These are phyloP conservation scores for Stichodactyla helianthus DNA, from an alignment of 64 coral and sea anemone genomes.

Conservation along the genomic window DNA sequence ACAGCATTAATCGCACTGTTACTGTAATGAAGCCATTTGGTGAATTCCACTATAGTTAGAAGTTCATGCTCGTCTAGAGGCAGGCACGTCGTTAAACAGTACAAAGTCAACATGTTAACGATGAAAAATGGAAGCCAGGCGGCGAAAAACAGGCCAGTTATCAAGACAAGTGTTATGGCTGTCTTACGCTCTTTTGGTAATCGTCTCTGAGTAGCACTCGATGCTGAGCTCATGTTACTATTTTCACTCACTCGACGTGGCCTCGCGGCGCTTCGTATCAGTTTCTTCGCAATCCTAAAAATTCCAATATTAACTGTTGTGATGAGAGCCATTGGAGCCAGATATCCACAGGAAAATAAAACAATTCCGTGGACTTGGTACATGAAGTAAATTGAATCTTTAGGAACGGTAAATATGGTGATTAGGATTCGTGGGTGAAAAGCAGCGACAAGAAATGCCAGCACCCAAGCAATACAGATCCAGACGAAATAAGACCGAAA, in stretches of 20 bases:
- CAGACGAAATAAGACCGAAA: conserved; percentile 37
- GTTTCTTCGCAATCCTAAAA: conserved; percentile 47
- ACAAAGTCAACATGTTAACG: conserved; percentile 52
- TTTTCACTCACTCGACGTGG: not conserved
- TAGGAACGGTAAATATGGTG: not conserved
- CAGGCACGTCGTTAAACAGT: conserved; percentile 32
- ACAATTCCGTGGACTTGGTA: conserved; percentile 25
- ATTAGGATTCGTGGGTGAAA: conserved; percentile 10
- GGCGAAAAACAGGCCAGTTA: conserved; percentile 67
- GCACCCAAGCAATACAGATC: conserved; percentile 44
- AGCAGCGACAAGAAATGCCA: conserved; percentile 30
- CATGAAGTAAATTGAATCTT: conserved; percentile 12
- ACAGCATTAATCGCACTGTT: conserved; percentile 77
- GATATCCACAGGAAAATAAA: conserved; percentile 56
- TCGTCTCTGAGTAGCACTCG: not conserved
- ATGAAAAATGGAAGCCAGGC: conserved; percentile 81
- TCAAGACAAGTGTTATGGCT: conserved; percentile 53
- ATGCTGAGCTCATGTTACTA: not conserved
- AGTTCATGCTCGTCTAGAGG: conserved; percentile 12
- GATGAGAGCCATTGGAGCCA: conserved; percentile 48
- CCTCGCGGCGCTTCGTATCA: conserved; percentile 34
- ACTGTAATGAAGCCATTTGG: conserved; percentile 71
- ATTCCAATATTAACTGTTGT: conserved; percentile 53
- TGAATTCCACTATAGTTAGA: conserved; percentile 41
- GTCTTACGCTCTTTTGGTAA: conserved; percentile 57